Evolutionary conservation across 2,113 vertebrate genomes (phyloP).

Genomic region (Rattus norvegicus): DNA sequence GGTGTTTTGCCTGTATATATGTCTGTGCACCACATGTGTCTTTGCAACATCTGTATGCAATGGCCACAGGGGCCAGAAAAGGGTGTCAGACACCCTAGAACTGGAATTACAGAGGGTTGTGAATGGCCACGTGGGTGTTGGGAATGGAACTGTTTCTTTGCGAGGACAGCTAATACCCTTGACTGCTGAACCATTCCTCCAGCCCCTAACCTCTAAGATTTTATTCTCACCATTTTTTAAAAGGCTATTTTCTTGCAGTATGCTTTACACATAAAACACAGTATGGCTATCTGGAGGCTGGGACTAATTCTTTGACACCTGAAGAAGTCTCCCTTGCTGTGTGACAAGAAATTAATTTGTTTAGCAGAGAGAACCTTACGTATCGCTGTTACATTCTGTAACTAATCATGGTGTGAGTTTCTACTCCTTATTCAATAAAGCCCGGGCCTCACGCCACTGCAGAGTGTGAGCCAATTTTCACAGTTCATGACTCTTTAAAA

Average conservation of each 20-base stretch:
- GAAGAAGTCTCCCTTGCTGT: neutral
- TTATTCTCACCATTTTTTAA: neutral
- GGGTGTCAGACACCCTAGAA: neutral
- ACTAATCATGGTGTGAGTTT: neutral
- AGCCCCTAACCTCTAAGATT: neutral
- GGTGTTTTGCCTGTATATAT: neutral
- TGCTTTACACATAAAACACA: neutral
- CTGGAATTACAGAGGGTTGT: neutral
- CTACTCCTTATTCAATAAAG: neutral
- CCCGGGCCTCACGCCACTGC: neutral
- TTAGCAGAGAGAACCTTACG: neutral
- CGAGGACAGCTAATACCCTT: neutral
- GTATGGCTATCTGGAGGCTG: neutral
- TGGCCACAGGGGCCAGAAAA: neutral
- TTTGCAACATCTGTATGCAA: neutral
- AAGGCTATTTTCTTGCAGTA: neutral
- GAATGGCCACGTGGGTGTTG: neutral
- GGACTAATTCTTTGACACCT: neutral
- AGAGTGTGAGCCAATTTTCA: no score
- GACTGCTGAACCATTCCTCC: neutral
- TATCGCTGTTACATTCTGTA: neutral
- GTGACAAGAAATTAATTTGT: neutral
- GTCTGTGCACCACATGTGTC: neutral
- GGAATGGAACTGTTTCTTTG: neutral
- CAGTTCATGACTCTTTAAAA: neutral